Base-by-base conservation (phyloP, 2,113 vertebrate species). In the Nettapus auritus region DNA sequence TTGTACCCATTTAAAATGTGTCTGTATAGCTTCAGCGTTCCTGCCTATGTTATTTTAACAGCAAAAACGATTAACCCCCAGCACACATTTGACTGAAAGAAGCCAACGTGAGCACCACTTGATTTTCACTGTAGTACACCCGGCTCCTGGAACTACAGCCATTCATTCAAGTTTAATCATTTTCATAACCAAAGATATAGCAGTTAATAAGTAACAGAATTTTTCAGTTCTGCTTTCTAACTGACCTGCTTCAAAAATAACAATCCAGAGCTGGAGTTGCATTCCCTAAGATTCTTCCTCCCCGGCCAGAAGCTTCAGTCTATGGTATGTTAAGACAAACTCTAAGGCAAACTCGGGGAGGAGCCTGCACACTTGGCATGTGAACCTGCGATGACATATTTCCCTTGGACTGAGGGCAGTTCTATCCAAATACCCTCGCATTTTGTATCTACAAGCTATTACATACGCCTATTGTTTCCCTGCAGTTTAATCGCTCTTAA, bases 281-380 rank as follows among this genome's bases (percentile, higher is more conserved):
- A 59, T 42, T 91, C 59, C 33, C 88, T 70, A 50, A 36, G 31
- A 75, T 82, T 94, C 94, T 56, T 90, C 74, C 77, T 59, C 79
- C 55, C 83, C 10, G 36, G 36, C 81, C 6, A 10, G 75, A 77
- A 89, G 66, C 55, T 55, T 92, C 86, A 89, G 59, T 25, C 74
- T 52, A 57, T 22, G 42, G 81, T 91, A 94, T 77, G 63, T 71
- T 90, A 85, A 88, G 84, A 76, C 82, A 95, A 97, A 48, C 46
- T 69, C 94, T 83, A 93, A 38, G 87, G 69, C 44, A 95, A 82
- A 82, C 53, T 81, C 33, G 38, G 86, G 97, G 96, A 96, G 93
- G 95, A 96, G 96, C 70, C 52, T 86, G 90, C 59, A 82, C 62
- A 84, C 78, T 94, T 96, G 91, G 89, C 87, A 89, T 13, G 3